Percentiles rank a stretch among this genome's conserved stretches.
Conservation (phyloP, 2,113 vertebrate genomes). For the Poeciliopsis turrubarensis region DNA sequence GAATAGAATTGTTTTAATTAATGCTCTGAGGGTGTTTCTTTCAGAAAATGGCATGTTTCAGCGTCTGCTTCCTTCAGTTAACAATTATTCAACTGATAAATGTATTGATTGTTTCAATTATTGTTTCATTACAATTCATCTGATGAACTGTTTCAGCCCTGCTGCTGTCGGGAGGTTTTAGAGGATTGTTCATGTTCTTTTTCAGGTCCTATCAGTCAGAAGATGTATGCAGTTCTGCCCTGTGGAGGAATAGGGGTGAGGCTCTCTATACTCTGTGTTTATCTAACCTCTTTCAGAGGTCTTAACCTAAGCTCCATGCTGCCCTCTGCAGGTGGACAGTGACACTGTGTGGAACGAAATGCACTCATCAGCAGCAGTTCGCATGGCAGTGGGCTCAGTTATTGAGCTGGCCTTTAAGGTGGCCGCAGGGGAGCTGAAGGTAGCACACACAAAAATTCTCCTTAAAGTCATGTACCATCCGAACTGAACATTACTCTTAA, state of each 20-base stretch:
- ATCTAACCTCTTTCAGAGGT: neutral
- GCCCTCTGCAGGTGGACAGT: slow-evolving; percentile 69
- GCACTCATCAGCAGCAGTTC: slow-evolving; percentile 73
- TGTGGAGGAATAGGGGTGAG: slow-evolving; percentile 75
- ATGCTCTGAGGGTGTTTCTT: too few relatives aligned
- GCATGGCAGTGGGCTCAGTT: slow-evolving; percentile 74
- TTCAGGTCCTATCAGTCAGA: slow-evolving; percentile 76
- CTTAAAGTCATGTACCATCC: neutral
- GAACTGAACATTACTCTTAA: neutral
- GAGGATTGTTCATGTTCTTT: neutral
- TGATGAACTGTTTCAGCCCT: too few relatives aligned
- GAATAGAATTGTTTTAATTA: too few relatives aligned
- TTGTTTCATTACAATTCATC: too few relatives aligned
- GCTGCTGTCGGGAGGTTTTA: neutral
- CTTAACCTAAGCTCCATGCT: slow-evolving; percentile 7
- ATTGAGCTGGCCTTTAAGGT: slow-evolving; percentile 75
- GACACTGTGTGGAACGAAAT: slow-evolving; percentile 77
- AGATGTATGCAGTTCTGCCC: slow-evolving; percentile 76
- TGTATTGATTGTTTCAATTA: too few relatives aligned
- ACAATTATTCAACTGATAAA: too few relatives aligned
- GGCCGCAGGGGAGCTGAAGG: slow-evolving; percentile 73
- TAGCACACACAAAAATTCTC: slow-evolving; percentile 12
- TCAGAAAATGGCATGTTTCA: too few relatives aligned
- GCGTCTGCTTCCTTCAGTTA: too few relatives aligned
- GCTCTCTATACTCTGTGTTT: neutral